Percentiles rank a stretch among this genome's conserved stretches.
These are phyloP conservation scores for Nemotelus nigrinus DNA, from an alignment of 2,888 invertebrate species.

Conservation along the genomic window DNA sequence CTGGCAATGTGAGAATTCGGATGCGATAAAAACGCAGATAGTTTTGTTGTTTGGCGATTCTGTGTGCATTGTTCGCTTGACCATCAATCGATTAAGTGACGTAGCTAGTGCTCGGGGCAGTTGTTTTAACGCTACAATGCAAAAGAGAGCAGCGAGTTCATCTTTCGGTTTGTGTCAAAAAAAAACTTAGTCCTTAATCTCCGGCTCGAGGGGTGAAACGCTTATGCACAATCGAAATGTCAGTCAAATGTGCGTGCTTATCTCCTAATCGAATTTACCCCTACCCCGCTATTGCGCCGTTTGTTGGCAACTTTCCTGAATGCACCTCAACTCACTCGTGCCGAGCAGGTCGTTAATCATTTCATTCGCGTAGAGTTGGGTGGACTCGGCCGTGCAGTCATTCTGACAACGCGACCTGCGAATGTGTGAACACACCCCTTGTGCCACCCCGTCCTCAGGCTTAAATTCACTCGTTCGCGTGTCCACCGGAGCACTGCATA, in stretches of 20 bases:
- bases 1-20: slow-evolving; percentile 31
- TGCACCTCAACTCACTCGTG: slow-evolving; percentile 10
- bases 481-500: slow-evolving; percentile 9
- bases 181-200: too few relatives aligned
- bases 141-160: neutral
- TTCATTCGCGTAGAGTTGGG: slow-evolving; percentile 30
- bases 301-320: neutral
- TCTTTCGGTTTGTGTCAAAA: too few relatives aligned
- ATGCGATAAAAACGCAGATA: slow-evolving; percentile 33
- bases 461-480: neutral
- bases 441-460: neutral
- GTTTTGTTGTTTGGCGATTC: slow-evolving; percentile 5
- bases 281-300: neutral
- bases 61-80: neutral
- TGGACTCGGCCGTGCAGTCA: slow-evolving; percentile 3
- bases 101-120: neutral
- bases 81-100: neutral
- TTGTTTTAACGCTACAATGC: neutral
- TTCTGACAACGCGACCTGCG: slow-evolving; percentile 11
- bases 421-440: slow-evolving; percentile 12
- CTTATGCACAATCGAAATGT: slow-evolving; percentile 2
- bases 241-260: slow-evolving; percentile 18
- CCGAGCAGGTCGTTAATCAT: slow-evolving; percentile 34
- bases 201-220: neutral
- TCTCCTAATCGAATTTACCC: neutral